Conservation (phyloP, 2,113 vertebrate species). For the Spea multiplicata region DNA sequence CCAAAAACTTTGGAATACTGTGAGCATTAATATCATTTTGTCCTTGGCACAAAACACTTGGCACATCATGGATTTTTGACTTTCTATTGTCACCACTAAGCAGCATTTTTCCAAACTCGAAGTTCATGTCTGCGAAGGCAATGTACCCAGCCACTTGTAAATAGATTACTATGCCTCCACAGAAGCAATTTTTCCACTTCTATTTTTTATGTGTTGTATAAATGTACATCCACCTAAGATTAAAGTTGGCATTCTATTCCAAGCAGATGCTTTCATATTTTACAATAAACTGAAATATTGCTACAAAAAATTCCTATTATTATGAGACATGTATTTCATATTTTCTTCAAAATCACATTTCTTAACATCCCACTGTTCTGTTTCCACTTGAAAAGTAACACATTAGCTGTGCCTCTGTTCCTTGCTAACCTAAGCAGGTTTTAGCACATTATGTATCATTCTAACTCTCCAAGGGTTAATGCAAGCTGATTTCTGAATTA, state of each 20-base stretch:
- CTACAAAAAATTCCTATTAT: background rate
- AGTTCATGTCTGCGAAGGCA: no score
- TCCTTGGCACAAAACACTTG: no score
- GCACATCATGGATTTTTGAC: no score
- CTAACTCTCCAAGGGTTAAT: background rate
- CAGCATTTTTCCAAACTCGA: no score
- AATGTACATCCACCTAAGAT: background rate
- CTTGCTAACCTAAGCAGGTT: background rate
- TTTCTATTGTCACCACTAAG: no score
- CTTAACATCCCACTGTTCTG: background rate
- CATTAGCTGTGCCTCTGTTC: background rate
- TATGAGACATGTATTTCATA: background rate
- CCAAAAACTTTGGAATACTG: no score
- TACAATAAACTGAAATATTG: background rate
- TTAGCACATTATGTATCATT: background rate
- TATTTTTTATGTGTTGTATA: no score
- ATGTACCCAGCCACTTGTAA: no score
- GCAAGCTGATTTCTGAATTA: background rate
- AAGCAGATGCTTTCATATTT: background rate
- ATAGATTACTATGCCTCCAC: no score
- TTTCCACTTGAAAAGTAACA: background rate
- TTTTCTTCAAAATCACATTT: background rate
- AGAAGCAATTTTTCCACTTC: no score
- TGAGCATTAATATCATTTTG: no score
- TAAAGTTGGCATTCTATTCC: background rate